Percentiles rank a stretch among this genome's conserved stretches.
These are phyloP conservation scores for Lepidonotus clava DNA, from an alignment of 2,888 invertebrate species.

Conservation along the genomic window DNA sequence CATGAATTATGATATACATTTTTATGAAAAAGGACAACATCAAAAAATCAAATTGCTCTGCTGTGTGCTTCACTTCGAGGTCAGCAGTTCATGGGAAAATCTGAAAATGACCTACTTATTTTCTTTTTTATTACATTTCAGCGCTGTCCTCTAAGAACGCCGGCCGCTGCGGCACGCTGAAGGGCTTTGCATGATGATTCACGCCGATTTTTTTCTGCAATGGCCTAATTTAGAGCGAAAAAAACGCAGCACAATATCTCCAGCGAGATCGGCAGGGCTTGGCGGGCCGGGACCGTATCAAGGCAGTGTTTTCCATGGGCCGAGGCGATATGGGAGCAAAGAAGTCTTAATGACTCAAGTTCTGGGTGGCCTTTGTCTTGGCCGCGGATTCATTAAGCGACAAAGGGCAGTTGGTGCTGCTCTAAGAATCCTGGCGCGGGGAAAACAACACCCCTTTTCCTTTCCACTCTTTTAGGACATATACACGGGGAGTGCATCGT, in stretches of 20 bases:
- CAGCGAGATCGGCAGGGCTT: not conserved
- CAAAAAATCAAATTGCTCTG: not conserved
- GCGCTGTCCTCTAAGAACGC: not conserved
- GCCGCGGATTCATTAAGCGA: conserved; percentile 26
- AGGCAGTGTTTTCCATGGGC: conserved; percentile 38
- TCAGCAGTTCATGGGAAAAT: conserved; percentile 37
- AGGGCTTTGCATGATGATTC: conserved; percentile 50
- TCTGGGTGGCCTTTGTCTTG: conserved; percentile 51
- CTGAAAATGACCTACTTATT: conserved; percentile 48
- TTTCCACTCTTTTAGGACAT: not conserved
- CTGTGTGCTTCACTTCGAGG: conserved; percentile 1
- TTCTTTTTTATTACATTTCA: conserved; percentile 42
- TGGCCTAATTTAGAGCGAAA: conserved; percentile 52
- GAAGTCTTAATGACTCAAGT: conserved; percentile 53
- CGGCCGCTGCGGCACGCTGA: not conserved
- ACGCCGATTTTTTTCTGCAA: conserved; percentile 42
- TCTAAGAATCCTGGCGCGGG: not conserved
- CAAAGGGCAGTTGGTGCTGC: conserved; percentile 1
- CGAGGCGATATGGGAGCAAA: conserved; percentile 32
- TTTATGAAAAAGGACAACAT: not conserved
- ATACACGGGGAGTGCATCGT: not conserved
- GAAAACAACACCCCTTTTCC: not conserved
- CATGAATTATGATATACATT: not conserved
- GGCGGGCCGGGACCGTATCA: conserved; percentile 27
- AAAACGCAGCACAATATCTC: conserved; percentile 49